Evolutionary conservation across 2,888 invertebrate species (phyloP).

Genomic region (Tiliacea aurago): DNA sequence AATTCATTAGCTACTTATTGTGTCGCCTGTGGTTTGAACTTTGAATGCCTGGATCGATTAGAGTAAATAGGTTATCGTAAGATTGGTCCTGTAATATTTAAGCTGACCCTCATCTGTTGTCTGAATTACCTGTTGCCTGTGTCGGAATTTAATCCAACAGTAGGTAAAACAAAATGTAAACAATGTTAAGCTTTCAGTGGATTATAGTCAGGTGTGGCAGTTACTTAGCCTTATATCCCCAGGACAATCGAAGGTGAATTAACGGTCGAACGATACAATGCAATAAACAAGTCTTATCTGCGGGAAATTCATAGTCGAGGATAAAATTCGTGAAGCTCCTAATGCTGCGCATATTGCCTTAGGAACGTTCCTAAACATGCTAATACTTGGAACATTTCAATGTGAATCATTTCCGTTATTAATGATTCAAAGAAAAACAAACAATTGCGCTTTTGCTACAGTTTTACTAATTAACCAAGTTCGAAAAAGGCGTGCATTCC

Average conservation of each 20-base stretch:
- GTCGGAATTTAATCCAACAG: conserved; percentile 2
- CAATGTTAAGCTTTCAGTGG: background rate
- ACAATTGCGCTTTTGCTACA: conserved; percentile 16
- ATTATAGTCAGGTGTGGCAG: conserved; percentile 11
- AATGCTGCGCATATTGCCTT: conserved; percentile 7
- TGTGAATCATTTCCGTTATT: conserved; percentile 7
- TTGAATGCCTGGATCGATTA: conserved; percentile 11
- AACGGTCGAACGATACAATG: conserved; percentile 35
- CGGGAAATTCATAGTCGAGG: conserved; percentile 26
- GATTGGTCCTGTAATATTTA: conserved; percentile 8
- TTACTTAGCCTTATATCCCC: background rate
- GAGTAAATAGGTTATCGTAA: conserved; percentile 28
- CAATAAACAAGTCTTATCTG: conserved; percentile 49
- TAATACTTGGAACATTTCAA: conserved; percentile 32
- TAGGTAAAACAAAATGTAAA: background rate
- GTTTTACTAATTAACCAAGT: background rate
- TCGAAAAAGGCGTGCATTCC: background rate
- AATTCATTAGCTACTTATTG: conserved; percentile 23
- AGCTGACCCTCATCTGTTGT: conserved; percentile 13
- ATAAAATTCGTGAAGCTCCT: conserved; percentile 9
- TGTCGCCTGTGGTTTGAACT: conserved; percentile 16
- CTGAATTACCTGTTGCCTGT: background rate
- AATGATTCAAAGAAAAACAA: conserved; percentile 24
- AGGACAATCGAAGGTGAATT: conserved; percentile 37
- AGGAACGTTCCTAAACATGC: conserved; percentile 2